phyloP scores from a whole-genome alignment of 2,888 invertebrate genomes.

The Adela reaumurella region DNA sequence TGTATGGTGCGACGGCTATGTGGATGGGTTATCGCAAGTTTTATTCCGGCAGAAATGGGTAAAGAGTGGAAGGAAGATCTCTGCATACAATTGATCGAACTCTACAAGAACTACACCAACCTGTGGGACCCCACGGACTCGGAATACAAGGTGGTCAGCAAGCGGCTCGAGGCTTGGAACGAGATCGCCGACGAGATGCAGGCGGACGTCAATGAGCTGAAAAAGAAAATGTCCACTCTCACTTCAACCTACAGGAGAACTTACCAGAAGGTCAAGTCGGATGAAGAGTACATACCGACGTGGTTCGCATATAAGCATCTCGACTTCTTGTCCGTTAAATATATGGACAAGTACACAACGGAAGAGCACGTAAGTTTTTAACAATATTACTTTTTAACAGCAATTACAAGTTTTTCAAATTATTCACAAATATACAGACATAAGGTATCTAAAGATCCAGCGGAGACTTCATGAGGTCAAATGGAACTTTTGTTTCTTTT shows the following conservation, averaged over 20 bases:
- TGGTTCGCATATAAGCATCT: not conserved
- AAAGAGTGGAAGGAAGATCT: not conserved
- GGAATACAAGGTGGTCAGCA: not conserved
- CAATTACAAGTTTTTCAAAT: too few relatives aligned
- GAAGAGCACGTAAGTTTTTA: not conserved
- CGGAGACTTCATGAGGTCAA: too few relatives aligned
- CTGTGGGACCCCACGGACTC: not conserved
- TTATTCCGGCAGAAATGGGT: not conserved
- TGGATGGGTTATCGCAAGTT: not conserved
- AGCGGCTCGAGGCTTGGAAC: not conserved
- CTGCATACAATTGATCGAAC: not conserved
- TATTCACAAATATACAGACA: too few relatives aligned
- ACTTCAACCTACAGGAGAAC: not conserved
- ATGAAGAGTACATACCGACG: not conserved
- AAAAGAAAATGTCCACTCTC: not conserved
- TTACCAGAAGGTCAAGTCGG: not conserved
- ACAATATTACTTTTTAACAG: too few relatives aligned
- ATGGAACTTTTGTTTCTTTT: too few relatives aligned
- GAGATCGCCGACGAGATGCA: not conserved
- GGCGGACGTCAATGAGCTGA: not conserved
- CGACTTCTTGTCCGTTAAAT: not conserved
- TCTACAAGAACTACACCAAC: not conserved
- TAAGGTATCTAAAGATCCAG: too few relatives aligned
- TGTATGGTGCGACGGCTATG: not conserved
- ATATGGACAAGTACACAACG: not conserved